A percentile compares a stretch with the other conserved stretches of the same genome.
Evolutionary conservation across 2,888 invertebrate genomes (phyloP).

Genomic region (Pediacus dermestoides): DNA sequence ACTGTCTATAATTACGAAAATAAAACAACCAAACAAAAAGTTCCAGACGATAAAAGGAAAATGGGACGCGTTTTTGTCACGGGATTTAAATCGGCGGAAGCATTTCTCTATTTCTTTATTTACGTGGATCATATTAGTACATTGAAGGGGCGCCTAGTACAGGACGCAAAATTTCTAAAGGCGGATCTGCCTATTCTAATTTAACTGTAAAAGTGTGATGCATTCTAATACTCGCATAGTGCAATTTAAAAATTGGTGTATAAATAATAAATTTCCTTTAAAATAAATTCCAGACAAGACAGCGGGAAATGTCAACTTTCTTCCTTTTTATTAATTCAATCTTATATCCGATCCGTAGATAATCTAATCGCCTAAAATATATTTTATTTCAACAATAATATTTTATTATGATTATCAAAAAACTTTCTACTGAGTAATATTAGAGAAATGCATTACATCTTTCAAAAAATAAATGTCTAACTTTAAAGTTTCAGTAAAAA

Average conservation of each 20-base stretch:
- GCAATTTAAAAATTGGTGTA: background rate
- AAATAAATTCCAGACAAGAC: too few species aligned
- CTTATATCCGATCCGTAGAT: background rate
- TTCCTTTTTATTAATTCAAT: background rate
- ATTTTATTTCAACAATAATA: too few species aligned
- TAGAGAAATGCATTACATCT: too few species aligned
- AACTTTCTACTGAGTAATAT: too few species aligned
- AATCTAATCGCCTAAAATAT: too few species aligned
- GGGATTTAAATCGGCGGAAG: background rate
- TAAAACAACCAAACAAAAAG: background rate
- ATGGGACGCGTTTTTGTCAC: too few species aligned
- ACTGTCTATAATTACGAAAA: background rate
- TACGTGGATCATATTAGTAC: slow-evolving; percentile 1
- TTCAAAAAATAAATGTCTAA: slow-evolving; percentile 2
- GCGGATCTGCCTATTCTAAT: too few species aligned
- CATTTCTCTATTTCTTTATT: background rate
- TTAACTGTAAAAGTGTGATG: too few species aligned
- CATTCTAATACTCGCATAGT: background rate
- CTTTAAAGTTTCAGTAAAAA: slow-evolving; percentile 4
- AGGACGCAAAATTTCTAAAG: too few species aligned
- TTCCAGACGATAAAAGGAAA: background rate
- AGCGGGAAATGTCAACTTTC: background rate
- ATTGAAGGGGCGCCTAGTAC: too few species aligned
- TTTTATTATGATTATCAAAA: too few species aligned
- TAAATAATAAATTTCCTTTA: slow-evolving; percentile 4